phyloP scores from a whole-genome alignment of 2,797 vertebrate genomes.

The Gallinago stenura region DNA sequence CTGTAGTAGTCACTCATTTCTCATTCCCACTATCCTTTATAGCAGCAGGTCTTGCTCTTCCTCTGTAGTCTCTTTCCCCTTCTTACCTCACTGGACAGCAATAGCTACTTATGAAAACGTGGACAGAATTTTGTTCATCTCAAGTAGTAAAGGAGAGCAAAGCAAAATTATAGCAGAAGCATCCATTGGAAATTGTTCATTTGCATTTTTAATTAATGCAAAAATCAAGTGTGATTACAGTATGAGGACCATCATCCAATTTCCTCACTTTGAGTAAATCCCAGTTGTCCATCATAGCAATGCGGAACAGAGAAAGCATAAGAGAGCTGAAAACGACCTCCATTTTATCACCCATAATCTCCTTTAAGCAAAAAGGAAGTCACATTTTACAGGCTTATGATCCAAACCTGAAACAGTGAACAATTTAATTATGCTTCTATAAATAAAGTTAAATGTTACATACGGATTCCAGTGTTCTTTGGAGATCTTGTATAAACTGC shows the following conservation, averaged over 20 bases:
- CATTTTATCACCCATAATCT: background rate
- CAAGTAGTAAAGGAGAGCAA: background rate
- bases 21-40: background rate
- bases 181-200: background rate
- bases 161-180: background rate
- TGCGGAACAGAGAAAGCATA: background rate
- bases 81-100: background rate
- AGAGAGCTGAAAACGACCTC: background rate
- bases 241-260: background rate
- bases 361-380: background rate
- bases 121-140: background rate
- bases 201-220: background rate
- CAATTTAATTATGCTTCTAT: background rate
- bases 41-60: background rate
- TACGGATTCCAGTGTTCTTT: slow-evolving; percentile 99
- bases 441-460: slow-evolving; percentile 63
- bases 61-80: background rate
- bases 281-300: background rate
- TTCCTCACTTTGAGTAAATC: background rate
- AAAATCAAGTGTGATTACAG: background rate
- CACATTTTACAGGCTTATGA: background rate
- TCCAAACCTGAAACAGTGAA: background rate
- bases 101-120: background rate
- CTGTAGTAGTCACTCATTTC: background rate
- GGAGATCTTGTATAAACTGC: slow-evolving; percentile 96